Evolutionary conservation across 2,797 vertebrate species (phyloP), one percentile per base, ranked within the genome.

Genomic region (Todus mexicanus): DNA sequence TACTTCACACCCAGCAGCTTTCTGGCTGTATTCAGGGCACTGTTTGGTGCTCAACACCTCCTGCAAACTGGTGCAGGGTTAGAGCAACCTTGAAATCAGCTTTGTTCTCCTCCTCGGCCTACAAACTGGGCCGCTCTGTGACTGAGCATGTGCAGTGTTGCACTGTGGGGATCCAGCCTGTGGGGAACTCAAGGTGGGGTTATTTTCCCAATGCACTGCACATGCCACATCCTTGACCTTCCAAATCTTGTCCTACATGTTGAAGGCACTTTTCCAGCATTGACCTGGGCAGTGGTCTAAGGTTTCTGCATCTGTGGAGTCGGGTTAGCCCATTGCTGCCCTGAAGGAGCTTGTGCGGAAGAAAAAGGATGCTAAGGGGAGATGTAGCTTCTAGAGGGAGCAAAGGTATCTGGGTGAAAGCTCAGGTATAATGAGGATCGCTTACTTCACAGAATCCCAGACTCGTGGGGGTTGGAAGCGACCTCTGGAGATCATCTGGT

Each of bases 91-190:
- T 51, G 35, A 12, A 47, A 27, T 5, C 1, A 5, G 27, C 26
- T 61, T 20, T 42, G 25, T 2, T 1, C 11, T 53, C n/a, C 45
- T 57, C 31, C 10, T 5, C 12, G 11, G 22, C 1, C 1, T 26
- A 3, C 4, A 5, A 20, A 31, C 40, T 29, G 74, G 29, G 59
- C 59, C 20, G 37, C 26, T 61, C 25, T 29, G 37, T 20, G 25
- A 57, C 22, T 10, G 29, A 17, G 31, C 16, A 17, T 22, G 2
- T 11, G 69, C 19, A 33, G 26, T 45, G 37, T 25, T 2, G 1
- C 5, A 3, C 12, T 19, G 25, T 11, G 22, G 72, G 45, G 20
- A 23, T 17, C 16, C 17, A 26, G 37, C 42, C 40, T 1, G 0
- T 4, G 23, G 8, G 60, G 53, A 11, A 5, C 61, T 68, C 31